Percentiles rank a stretch among this genome's conserved stretches.
These are phyloP conservation scores for Yponomeuta plumbellus DNA, from an alignment of 2,888 invertebrate genomes.

Conservation along the genomic window DNA sequence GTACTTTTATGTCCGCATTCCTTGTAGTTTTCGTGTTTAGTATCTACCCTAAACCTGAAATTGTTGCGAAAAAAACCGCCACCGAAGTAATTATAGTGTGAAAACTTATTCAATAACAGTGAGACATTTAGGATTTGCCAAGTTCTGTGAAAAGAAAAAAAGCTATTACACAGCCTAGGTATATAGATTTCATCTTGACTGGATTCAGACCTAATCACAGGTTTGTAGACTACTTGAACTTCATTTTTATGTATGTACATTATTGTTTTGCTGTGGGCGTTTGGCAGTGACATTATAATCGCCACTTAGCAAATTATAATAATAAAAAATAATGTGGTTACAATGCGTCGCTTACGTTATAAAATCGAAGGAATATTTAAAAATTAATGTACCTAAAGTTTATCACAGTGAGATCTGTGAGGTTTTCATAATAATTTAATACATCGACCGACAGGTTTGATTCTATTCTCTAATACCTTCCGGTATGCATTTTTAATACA, in stretches of 20 bases:
- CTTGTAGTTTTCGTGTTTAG: neutral
- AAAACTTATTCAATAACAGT: neutral
- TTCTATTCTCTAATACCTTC: neutral
- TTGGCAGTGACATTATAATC: neutral
- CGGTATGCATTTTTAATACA: neutral
- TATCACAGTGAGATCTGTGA: conserved; percentile 61
- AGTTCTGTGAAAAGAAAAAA: no score
- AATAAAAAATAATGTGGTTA: conserved; percentile 8
- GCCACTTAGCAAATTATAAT: neutral
- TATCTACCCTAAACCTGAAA: neutral
- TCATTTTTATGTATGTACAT: neutral
- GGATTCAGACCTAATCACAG: neutral
- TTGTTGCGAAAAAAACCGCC: neutral
- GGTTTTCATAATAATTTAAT: conserved; percentile 38
- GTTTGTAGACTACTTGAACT: neutral
- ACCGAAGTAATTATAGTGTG: neutral
- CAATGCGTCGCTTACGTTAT: conserved; percentile 37
- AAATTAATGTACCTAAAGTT: conserved; percentile 45
- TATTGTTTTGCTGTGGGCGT: neutral
- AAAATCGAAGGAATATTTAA: conserved; percentile 37
- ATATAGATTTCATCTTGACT: no score
- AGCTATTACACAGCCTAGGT: no score
- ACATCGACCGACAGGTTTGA: neutral
- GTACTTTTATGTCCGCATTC: neutral
- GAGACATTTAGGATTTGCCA: neutral